Conservation (phyloP, 2,113 vertebrate genomes). For the Chloebia gouldiae region DNA sequence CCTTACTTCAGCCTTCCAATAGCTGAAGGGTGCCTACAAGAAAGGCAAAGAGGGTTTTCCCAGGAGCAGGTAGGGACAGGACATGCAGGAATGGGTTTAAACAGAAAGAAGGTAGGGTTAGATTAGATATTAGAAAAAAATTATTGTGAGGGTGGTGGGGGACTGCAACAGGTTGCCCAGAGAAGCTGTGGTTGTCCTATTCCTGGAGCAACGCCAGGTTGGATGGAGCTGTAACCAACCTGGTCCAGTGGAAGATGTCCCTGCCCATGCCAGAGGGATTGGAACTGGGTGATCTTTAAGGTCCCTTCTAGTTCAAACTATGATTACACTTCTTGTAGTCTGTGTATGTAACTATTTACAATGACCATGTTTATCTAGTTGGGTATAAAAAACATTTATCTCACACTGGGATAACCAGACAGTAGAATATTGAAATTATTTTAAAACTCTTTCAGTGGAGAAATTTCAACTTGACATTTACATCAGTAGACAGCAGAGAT, state of each 20-base stretch:
- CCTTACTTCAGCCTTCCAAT: background rate
- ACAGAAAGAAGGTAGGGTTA: background rate
- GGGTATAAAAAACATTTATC: background rate
- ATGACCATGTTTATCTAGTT: accelerated
- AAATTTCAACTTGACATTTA: background rate
- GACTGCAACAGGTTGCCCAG: background rate
- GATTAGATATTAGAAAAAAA: background rate
- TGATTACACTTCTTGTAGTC: background rate
- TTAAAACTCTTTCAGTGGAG: background rate
- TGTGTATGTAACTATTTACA: background rate
- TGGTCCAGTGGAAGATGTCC: background rate
- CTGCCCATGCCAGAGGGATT: background rate
- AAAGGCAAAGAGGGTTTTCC: background rate
- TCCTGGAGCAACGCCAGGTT: background rate
- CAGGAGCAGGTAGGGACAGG: background rate
- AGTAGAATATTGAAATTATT: background rate
- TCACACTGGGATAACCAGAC: background rate
- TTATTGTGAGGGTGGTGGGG: background rate
- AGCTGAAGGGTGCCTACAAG: background rate
- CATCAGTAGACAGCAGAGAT: background rate
- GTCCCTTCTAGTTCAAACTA: background rate
- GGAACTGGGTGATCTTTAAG: background rate
- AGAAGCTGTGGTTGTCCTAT: background rate
- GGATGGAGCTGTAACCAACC: background rate
- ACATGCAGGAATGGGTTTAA: background rate